Conservation (phyloP, 1,140 invertebrate genomes). For the Halesus radiatus region DNA sequence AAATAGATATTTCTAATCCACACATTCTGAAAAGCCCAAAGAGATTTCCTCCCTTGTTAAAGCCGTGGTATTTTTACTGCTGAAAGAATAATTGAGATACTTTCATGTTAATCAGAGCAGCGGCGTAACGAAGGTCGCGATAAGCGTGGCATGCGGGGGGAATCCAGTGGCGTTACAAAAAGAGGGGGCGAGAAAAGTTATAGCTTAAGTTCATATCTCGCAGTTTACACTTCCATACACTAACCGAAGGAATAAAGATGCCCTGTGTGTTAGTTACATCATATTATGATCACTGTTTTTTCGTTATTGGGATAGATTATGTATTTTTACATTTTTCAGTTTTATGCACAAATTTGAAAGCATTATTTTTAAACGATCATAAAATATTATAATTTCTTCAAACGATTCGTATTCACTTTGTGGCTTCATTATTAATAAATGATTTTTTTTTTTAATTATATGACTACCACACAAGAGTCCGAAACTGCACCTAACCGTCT, state of each 20-base stretch:
- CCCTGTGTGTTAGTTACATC: background rate
- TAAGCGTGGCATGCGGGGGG: background rate
- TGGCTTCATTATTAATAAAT: too few species aligned
- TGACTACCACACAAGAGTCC: too few species aligned
- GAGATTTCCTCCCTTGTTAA: background rate
- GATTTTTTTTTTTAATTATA: too few species aligned
- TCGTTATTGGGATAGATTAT: too few species aligned
- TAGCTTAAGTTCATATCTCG: conserved; percentile 36
- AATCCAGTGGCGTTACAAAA: conserved; percentile 2
- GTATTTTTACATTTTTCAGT: too few species aligned
- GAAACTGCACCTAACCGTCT: too few species aligned
- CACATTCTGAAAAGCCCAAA: too few species aligned
- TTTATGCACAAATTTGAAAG: too few species aligned
- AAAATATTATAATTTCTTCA: too few species aligned
- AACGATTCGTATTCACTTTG: too few species aligned
- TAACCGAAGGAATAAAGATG: conserved; percentile 26
- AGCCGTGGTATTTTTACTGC: background rate
- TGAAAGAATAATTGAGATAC: conserved; percentile 21
- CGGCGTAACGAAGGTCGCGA: background rate
- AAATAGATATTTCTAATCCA: too few species aligned
- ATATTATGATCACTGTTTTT: background rate
- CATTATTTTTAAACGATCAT: too few species aligned
- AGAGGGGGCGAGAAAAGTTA: background rate
- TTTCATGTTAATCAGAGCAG: conserved; percentile 24
- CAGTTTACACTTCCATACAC: conserved; percentile 27